phyloP scores from a whole-genome alignment of 1,140 invertebrate genomes.

The Zaprionus lachaisei region DNA sequence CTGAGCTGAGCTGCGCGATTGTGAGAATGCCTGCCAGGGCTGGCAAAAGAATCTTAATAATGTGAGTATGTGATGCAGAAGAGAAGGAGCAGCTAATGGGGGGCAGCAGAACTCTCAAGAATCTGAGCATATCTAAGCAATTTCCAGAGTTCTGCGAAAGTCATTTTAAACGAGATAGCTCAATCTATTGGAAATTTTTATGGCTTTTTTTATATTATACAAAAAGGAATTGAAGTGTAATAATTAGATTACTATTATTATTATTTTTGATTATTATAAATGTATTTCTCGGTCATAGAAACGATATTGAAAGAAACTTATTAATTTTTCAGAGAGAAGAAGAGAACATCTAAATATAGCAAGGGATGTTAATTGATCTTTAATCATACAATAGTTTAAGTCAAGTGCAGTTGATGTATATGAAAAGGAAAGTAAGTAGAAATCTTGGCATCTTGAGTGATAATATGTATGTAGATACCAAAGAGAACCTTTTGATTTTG shows the following conservation, averaged over 20 bases:
- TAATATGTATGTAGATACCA: too few relatives aligned
- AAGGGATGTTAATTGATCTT: too few relatives aligned
- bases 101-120: not conserved
- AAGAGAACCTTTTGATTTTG: too few relatives aligned
- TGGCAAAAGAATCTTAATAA: conserved; percentile 46
- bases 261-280: not conserved
- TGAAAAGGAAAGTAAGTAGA: too few relatives aligned
- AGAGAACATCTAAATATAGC: too few relatives aligned
- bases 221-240: not conserved
- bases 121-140: not conserved
- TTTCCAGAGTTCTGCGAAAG: not conserved
- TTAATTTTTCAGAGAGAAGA: too few relatives aligned
- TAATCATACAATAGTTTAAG: too few relatives aligned
- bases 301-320: too few relatives aligned
- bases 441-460: too few relatives aligned
- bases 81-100: not conserved
- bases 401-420: too few relatives aligned
- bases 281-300: too few relatives aligned
- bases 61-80: conserved; percentile 6
- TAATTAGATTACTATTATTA: not conserved
- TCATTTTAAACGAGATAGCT: conserved; percentile 1
- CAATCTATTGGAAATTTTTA: conserved; percentile 4
- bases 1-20: conserved; percentile 14
- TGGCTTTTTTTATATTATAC: not conserved
- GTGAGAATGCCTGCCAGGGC: conserved; percentile 40